These are phyloP conservation scores for Sebastes vulpes DNA, from an alignment of 2,797 vertebrate species.

Conservation along the genomic window DNA sequence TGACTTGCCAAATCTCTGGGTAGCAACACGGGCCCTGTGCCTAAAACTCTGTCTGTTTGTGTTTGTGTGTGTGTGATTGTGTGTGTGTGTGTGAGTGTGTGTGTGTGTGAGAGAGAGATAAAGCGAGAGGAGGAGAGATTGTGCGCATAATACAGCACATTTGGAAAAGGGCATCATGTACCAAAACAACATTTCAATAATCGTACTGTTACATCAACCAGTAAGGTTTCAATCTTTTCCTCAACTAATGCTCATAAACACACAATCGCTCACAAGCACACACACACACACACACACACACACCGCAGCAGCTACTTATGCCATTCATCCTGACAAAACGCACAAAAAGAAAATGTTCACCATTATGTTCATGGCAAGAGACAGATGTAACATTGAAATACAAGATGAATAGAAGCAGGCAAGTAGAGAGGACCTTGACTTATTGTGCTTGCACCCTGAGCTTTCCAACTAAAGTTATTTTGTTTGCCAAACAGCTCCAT, in stretches of 20 bases:
- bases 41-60: conserved; percentile 24
- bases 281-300: neutral
- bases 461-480: conserved; percentile 26
- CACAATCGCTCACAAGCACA: neutral
- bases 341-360: conserved; percentile 28
- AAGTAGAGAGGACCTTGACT: conserved; percentile 42
- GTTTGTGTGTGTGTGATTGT: neutral
- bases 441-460: conserved; percentile 11
- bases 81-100: neutral
- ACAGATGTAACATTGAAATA: conserved; percentile 42
- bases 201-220: conserved; percentile 52
- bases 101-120: neutral
- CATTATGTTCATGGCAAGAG: conserved; percentile 24
- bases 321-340: conserved; percentile 30
- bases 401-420: conserved; percentile 25
- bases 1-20: conserved; percentile 67
- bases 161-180: conserved; percentile 35
- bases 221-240: conserved; percentile 6
- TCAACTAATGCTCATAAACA: conserved; percentile 9
- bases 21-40: conserved; percentile 53
- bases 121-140: neutral
- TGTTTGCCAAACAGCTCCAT: conserved; percentile 22
- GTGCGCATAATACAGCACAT: conserved; percentile 51
- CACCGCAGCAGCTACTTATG: neutral
- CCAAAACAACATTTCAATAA: conserved; percentile 62